Conservation (phyloP, 1,140 invertebrate genomes). For the Eciton burchellii region DNA sequence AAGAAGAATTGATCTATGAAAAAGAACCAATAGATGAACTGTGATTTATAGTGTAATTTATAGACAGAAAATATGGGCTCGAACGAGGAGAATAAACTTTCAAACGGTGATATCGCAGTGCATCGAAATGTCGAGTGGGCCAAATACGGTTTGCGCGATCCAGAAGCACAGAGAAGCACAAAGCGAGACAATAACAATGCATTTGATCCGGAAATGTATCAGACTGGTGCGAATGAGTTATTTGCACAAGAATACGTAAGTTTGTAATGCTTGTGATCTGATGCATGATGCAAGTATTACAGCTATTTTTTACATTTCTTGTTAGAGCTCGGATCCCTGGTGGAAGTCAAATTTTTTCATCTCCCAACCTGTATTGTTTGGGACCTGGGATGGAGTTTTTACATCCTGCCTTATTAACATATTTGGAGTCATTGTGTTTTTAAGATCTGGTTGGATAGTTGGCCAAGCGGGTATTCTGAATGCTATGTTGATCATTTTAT, state of each 20-base stretch:
- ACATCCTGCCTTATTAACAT: slow-evolving; percentile 98
- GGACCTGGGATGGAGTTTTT: slow-evolving; percentile 99
- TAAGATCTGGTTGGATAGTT: slow-evolving; percentile 98
- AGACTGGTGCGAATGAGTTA: slow-evolving; percentile 93
- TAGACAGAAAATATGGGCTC: slow-evolving; percentile 64
- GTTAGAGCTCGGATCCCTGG: slow-evolving; percentile 92
- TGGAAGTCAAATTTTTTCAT: slow-evolving; percentile 98
- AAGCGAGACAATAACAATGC: slow-evolving; percentile 88
- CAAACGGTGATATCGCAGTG: slow-evolving; percentile 65
- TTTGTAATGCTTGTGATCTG: background rate
- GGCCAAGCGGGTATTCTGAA: slow-evolving; percentile 96
- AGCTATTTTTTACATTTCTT: background rate
- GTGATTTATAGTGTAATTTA: background rate
- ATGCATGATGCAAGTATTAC: background rate
- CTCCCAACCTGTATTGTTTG: slow-evolving; percentile 97
- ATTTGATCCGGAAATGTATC: slow-evolving; percentile 91
- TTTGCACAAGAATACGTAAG: slow-evolving; percentile 94
- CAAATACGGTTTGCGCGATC: slow-evolving; percentile 85
- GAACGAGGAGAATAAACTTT: slow-evolving; percentile 67
- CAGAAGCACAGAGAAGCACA: slow-evolving; percentile 83
- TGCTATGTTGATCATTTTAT: slow-evolving; percentile 94
- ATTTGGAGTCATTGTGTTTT: slow-evolving; percentile 98
- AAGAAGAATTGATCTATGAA: no score
- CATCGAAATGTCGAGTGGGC: slow-evolving; percentile 86
- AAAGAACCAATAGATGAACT: slow-evolving; percentile 14